A percentile compares a stretch with the other conserved stretches of the same genome.
phyloP scores from a whole-genome alignment of 2,888 invertebrate genomes.

The Mythimna impura region DNA sequence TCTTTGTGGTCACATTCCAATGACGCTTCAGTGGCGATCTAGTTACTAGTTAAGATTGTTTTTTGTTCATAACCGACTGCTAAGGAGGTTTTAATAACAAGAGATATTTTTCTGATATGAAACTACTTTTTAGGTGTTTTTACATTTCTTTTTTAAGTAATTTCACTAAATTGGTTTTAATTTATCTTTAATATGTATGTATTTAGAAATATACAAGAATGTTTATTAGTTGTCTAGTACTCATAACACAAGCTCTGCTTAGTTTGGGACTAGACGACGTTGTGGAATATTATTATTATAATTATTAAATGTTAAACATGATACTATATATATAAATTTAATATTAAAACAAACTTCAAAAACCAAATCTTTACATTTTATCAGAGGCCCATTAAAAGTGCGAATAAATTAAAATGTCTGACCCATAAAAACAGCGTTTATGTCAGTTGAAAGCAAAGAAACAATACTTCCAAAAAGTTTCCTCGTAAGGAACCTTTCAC shows the following conservation, averaged over 20 bases:
- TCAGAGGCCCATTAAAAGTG: constrained; percentile 24
- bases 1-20: constrained; percentile 81
- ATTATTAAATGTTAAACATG: constrained; percentile 2
- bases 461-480: constrained; percentile 78
- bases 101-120: constrained; percentile 6
- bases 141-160: too few relatives aligned
- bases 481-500: constrained; percentile 85
- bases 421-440: constrained; percentile 57
- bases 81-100: constrained; percentile 45
- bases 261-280: too few relatives aligned
- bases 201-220: too few relatives aligned
- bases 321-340: background rate
- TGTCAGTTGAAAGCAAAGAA: constrained; percentile 70
- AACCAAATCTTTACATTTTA: constrained; percentile 14
- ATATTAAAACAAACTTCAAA: background rate
- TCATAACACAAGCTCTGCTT: too few relatives aligned
- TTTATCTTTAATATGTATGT: too few relatives aligned
- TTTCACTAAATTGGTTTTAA: background rate
- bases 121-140: background rate
- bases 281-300: background rate
- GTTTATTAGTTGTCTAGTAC: too few relatives aligned
- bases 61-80: constrained; percentile 57
- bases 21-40: constrained; percentile 74
- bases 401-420: constrained; percentile 51
- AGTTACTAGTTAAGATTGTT: constrained; percentile 60